Evolutionary conservation across 92 coral and sea anemone genomes (phyloP).

Genomic region (Epizoanthus ramosus): DNA sequence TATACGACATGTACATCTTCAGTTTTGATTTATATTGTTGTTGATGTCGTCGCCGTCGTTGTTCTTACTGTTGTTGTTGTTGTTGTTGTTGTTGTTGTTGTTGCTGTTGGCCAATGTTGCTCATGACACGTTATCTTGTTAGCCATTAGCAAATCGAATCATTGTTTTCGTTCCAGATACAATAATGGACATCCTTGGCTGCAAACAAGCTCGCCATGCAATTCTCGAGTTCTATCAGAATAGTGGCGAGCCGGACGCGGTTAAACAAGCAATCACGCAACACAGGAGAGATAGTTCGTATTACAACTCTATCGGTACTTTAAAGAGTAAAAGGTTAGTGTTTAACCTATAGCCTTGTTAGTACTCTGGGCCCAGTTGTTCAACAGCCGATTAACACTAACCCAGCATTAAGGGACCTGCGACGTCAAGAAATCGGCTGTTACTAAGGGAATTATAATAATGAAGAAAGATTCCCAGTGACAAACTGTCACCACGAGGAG

Average conservation of each 20-base stretch:
- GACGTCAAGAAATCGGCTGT: too few species aligned
- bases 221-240: conserved; percentile 62
- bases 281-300: conserved; percentile 15
- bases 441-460: too few species aligned
- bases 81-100: too few species aligned
- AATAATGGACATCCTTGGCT: conserved; percentile 66
- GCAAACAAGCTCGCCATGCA: conserved; percentile 62
- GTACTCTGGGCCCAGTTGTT: too few species aligned
- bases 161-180: conserved; percentile 42
- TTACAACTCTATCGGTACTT: conserved; percentile 6
- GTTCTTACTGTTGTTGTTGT: too few species aligned
- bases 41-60: too few species aligned
- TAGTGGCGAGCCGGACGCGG: conserved; percentile 71
- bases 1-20: too few species aligned
- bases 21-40: too few species aligned
- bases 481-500: too few species aligned
- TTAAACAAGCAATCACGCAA: conserved; percentile 62
- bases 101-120: neutral
- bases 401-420: too few species aligned
- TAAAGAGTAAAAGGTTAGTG: conserved; percentile 35
- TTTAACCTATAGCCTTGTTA: neutral
- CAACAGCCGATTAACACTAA: too few species aligned
- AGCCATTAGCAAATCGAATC: neutral
- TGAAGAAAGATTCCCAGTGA: too few species aligned
- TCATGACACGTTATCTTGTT: neutral